Percentiles rank a stretch among this genome's conserved stretches.
Evolutionary conservation across 2,888 invertebrate species (phyloP).

Genomic region (Sussaba pulchella): DNA sequence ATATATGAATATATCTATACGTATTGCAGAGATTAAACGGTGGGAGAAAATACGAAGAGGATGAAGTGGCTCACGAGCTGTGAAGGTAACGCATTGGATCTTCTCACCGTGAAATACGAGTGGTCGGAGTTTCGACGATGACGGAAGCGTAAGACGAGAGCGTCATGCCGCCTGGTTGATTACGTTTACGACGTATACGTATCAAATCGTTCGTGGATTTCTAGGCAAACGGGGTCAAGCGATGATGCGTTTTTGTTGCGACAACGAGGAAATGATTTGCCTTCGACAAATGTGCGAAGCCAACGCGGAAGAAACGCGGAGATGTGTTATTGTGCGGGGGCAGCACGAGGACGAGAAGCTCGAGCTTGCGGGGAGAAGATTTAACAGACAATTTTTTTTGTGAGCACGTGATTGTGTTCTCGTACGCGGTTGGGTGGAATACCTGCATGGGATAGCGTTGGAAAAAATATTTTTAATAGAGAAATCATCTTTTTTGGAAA

Average conservation of each 20-base stretch:
- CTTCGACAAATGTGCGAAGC: not conserved
- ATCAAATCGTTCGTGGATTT: no score
- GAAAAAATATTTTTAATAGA: no score
- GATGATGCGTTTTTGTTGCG: not conserved
- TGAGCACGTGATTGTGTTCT: no score
- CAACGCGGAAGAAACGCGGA: not conserved
- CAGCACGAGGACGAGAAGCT: no score
- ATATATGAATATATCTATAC: not conserved
- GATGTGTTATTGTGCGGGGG: no score
- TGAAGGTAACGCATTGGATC: slow-evolving; percentile 36
- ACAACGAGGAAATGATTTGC: no score
- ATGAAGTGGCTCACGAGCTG: slow-evolving; percentile 12
- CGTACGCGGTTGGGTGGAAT: no score
- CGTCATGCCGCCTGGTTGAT: slow-evolving; percentile 31
- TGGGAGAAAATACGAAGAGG: not conserved
- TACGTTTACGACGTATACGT: slow-evolving; percentile 26
- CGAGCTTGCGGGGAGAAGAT: no score
- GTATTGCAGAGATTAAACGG: not conserved
- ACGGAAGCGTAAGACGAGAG: slow-evolving; percentile 35
- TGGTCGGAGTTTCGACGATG: slow-evolving; percentile 32
- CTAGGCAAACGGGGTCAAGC: not conserved
- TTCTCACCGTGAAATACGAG: slow-evolving; percentile 46
- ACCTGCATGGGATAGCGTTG: no score
- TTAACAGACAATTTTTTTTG: no score
- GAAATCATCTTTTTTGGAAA: no score